These are phyloP conservation scores for Cyclina sinensis DNA, from an alignment of 1,140 invertebrate genomes.

Conservation along the genomic window DNA sequence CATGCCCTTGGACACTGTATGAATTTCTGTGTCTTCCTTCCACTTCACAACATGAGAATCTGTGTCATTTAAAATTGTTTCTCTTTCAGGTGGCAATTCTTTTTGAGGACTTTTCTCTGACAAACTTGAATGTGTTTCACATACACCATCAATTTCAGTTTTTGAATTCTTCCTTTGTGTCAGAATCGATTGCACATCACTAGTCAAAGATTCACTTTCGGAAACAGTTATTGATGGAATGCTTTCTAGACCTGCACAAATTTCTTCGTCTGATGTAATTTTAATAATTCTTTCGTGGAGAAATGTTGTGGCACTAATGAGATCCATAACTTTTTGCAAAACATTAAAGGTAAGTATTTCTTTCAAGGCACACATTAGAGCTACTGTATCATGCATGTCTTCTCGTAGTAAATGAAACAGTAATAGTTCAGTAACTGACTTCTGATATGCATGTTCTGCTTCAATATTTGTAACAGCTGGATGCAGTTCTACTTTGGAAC, in stretches of 20 bases:
- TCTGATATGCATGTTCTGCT: conserved; percentile 40
- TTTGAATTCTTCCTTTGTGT: not conserved
- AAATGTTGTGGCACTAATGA: conserved; percentile 53
- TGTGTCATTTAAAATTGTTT: not conserved
- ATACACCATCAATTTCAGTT: not conserved
- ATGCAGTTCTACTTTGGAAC: conserved; percentile 51
- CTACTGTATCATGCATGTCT: conserved; percentile 15
- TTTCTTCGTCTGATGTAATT: conserved; percentile 54
- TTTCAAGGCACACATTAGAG: conserved; percentile 59
- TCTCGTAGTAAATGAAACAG: conserved; percentile 53
- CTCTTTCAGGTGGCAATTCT: not conserved
- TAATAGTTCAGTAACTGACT: conserved; percentile 42
- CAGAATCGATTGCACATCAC: conserved; percentile 16
- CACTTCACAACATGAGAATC: not conserved
- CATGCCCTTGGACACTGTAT: conserved; percentile 2
- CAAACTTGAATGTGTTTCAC: not conserved
- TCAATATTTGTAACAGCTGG: conserved; percentile 24
- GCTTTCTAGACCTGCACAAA: not conserved
- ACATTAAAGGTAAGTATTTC: conserved; percentile 58
- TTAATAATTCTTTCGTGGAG: conserved; percentile 58
- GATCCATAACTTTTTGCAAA: conserved; percentile 42
- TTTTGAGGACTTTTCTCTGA: not conserved
- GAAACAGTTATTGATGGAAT: not conserved
- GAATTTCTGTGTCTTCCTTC: conserved; percentile 40
- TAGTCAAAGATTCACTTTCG: not conserved